Percentiles rank a stretch among this genome's conserved stretches.
These are phyloP conservation scores for Harpalus rufipes DNA, from an alignment of 2,888 invertebrate species.

Conservation along the genomic window DNA sequence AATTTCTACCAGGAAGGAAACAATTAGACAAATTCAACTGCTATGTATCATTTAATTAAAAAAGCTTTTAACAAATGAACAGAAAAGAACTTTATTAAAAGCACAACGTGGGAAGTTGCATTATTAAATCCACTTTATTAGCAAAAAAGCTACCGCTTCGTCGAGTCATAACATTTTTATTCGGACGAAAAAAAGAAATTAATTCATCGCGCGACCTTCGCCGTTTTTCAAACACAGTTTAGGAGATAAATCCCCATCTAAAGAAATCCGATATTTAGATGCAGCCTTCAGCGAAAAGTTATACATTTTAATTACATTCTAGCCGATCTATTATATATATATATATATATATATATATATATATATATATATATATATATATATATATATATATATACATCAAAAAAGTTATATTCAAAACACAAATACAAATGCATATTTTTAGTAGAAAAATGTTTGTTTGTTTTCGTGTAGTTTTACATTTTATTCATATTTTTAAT, in stretches of 20 bases:
- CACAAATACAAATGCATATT: no score
- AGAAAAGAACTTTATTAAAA: conserved; percentile 57
- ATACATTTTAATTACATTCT: conserved; percentile 7
- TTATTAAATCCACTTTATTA: conserved; percentile 58
- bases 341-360: no score
- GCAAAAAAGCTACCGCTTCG: conserved; percentile 47
- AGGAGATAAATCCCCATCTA: conserved; percentile 1
- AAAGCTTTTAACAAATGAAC: conserved; percentile 59
- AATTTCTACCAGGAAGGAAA: conserved; percentile 42
- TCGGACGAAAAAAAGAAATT: conserved; percentile 32
- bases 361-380: no score
- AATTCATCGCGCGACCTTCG: conserved; percentile 48
- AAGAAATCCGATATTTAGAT: conserved; percentile 31
- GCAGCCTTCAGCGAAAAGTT: background rate
- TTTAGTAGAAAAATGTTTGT: no score
- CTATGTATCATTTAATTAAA: conserved; percentile 61
- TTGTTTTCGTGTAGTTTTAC: no score
- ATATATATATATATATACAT: no score
- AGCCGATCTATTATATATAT: conserved; percentile 2
- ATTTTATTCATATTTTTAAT: no score
- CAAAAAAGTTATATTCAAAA: no score
- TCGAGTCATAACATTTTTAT: conserved; percentile 41
- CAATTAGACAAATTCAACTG: conserved; percentile 50
- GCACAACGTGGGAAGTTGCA: conserved; percentile 47
- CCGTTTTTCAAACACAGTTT: conserved; percentile 40